Conservation (phyloP, 2,888 invertebrate species). For the Dugesia japonica region DNA sequence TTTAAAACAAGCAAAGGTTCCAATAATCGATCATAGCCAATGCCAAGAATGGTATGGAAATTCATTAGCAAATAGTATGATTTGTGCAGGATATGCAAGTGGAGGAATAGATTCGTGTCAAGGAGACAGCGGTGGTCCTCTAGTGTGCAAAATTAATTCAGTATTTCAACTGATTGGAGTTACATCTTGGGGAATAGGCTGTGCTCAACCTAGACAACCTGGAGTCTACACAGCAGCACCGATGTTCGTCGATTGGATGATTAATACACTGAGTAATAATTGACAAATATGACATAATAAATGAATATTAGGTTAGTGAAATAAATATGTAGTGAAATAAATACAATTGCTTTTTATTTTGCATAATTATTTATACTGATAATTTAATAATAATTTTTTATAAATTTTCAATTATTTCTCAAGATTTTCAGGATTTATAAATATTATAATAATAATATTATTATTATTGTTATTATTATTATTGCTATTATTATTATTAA, state of each 20-base stretch:
- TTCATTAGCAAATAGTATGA: not conserved
- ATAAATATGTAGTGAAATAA: no score
- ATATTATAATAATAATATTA: no score
- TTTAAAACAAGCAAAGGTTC: conserved; percentile 25
- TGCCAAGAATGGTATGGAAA: conserved; percentile 21
- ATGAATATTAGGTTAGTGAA: no score
- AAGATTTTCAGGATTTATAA: no score
- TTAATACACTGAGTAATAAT: not conserved
- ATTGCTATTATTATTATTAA: no score
- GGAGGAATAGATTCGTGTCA: conserved; percentile 22
- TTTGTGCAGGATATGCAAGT: conserved; percentile 12
- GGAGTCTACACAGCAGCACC: not conserved
- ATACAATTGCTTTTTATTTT: no score
- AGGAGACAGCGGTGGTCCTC: not conserved
- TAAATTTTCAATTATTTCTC: no score
- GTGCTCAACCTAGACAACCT: not conserved
- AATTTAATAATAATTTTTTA: no score
- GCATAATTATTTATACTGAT: no score
- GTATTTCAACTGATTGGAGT: not conserved
- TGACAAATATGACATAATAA: no score
- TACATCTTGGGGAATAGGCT: not conserved
- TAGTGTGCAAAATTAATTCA: not conserved
- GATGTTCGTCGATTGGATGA: not conserved
- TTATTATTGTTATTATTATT: no score
- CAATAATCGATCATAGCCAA: not conserved